Base-by-base conservation (phyloP, 2,888 invertebrate species). In the Drosophila macrospina region DNA sequence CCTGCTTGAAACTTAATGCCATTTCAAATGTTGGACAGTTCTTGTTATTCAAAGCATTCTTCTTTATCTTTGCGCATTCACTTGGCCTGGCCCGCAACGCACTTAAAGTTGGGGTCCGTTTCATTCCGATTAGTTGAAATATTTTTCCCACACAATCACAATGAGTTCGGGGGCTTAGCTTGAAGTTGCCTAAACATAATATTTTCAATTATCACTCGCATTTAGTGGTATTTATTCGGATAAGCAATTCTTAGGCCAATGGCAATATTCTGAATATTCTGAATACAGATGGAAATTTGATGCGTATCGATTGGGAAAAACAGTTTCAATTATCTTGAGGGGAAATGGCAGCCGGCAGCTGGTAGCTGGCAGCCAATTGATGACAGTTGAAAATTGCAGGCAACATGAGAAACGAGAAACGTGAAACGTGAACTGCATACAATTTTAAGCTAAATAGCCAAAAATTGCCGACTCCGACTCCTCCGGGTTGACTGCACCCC, bases 391-490 rank as follows among this genome's bases (percentile, higher is more conserved):
- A 69, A 75, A 72, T 26, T 54, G 37, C 39, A 39, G 42, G 32
- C 20, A 52, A 50, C 54, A 67, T 47, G 69, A 51, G 66, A 74
- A 78, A 85, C 84, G 69, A 51, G 66, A 74, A 78, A 85, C 84
- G 86, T 86, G 66, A 74, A 78, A 85, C 84, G 86, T 86, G 85
- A 85, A 85, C 81, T 84, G 85, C 84, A 86, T 86, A 86, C 75
- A 84, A 74, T 76, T 51, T 68, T 32, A 65, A 65, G 74, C 76
- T 83, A 80, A 85, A 86, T 74, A 69, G 76, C 55, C 54, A 56
- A 76, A 54, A 78, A 71, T 59, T 80, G 80, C 70, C 74, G 84
- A 81, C 71, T 69, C 70, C 74, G 84, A 81, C 71, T 69, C 66
- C 68, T 61, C n/a, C n/a, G 60, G 65, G 20, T 50, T 36, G 11